Conservation (phyloP, 2,888 invertebrate species). For the Leucophora obtusa region DNA sequence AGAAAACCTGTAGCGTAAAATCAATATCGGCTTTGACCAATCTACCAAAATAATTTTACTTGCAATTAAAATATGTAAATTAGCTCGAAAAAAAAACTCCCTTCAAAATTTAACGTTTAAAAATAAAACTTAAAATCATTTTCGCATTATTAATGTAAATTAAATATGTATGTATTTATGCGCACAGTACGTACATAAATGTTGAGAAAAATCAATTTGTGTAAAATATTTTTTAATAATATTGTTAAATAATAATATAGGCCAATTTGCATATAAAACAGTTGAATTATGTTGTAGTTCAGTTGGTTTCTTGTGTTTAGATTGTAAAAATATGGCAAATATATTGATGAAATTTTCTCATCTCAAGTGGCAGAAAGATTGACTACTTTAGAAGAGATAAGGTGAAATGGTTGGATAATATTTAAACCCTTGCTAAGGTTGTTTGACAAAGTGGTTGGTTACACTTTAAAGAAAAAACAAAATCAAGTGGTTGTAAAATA, state of each 20-base stretch:
- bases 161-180: constrained; percentile 57
- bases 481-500: constrained; percentile 78
- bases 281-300: constrained; percentile 69
- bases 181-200: constrained; percentile 61
- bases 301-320: constrained; percentile 31
- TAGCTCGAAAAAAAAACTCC: constrained; percentile 36
- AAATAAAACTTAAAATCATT: constrained; percentile 66
- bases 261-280: constrained; percentile 79
- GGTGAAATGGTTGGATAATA: neutral
- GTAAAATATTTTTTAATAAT: constrained; percentile 55
- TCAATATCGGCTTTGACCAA: neutral
- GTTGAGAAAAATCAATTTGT: constrained; percentile 66
- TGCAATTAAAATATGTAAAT: constrained; percentile 62
- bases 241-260: constrained; percentile 65
- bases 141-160: constrained; percentile 71
- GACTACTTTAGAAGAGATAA: constrained; percentile 3
- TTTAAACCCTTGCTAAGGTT: constrained; percentile 44
- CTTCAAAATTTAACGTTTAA: constrained; percentile 22
- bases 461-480: constrained; percentile 53
- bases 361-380: constrained; percentile 43
- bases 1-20: neutral
- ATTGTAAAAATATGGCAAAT: constrained; percentile 67
- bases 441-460: constrained; percentile 23
- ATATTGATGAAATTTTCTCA: constrained; percentile 48
- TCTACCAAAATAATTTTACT: neutral